phyloP scores from a whole-genome alignment of 2,797 vertebrate genomes.

The Lutjanus argentimaculatus region DNA sequence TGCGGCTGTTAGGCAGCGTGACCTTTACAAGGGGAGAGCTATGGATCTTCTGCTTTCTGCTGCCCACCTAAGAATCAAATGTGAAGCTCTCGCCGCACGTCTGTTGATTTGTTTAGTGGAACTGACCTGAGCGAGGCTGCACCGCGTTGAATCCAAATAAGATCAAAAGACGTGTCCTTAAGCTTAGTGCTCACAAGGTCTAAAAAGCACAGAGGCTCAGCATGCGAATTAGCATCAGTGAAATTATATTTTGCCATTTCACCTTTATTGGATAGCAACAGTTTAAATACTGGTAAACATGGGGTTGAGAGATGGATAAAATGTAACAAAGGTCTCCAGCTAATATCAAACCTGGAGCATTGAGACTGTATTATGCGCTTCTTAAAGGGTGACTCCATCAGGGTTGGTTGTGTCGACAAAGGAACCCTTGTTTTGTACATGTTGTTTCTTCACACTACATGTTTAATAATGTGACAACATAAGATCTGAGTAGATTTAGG shows the following conservation, averaged over 20 bases:
- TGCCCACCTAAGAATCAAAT: constrained; percentile 51
- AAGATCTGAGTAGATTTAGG: too few relatives aligned
- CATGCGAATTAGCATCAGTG: constrained; percentile 1
- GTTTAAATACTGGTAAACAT: not conserved
- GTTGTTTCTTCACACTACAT: too few relatives aligned
- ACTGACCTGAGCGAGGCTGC: constrained; percentile 50
- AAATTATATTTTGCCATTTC: not conserved
- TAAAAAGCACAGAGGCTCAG: constrained; percentile 2
- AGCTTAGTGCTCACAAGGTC: constrained; percentile 18
- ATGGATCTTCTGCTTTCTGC: constrained; percentile 64
- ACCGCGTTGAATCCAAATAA: constrained; percentile 63
- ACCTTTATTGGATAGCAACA: not conserved
- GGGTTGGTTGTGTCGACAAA: too few relatives aligned
- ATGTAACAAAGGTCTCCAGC: not conserved
- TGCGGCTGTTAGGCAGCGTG: constrained; percentile 46
- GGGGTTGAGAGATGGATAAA: not conserved
- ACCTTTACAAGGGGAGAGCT: constrained; percentile 68
- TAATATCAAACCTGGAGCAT: not conserved
- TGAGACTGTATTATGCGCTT: not conserved
- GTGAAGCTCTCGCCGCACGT: constrained; percentile 44
- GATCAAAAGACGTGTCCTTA: constrained; percentile 38
- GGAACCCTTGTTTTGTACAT: too few relatives aligned
- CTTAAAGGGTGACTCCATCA: too few relatives aligned
- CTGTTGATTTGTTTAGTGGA: constrained; percentile 62
- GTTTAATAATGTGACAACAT: too few relatives aligned